Conservation (phyloP, 2,888 invertebrate genomes). For the Diachrysia chrysitis region DNA sequence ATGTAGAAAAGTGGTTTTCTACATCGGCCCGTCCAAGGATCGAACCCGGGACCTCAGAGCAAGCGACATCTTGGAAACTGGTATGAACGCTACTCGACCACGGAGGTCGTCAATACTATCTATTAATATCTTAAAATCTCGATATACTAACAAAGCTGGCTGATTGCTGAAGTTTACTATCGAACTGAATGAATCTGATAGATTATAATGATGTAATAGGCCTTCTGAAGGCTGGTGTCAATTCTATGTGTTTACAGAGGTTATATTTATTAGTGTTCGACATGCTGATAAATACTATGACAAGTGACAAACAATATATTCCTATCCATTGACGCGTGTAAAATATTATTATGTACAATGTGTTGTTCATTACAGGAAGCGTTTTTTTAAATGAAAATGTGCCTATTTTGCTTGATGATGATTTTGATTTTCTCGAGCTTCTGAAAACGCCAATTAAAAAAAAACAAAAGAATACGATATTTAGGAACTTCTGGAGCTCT, state of each 20-base stretch:
- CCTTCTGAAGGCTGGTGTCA: constrained; percentile 7
- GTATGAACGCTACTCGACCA: too few species aligned
- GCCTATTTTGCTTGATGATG: too few species aligned
- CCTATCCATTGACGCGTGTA: background rate
- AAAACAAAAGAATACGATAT: too few species aligned
- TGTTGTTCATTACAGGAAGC: background rate
- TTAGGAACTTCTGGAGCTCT: too few species aligned
- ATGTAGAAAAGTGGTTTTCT: too few species aligned
- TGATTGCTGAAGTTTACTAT: background rate
- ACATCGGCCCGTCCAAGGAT: too few species aligned
- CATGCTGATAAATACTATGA: background rate
- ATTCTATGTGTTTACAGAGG: constrained; percentile 7
- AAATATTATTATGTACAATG: too few species aligned
- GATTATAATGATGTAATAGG: constrained; percentile 2
- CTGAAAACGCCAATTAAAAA: too few species aligned
- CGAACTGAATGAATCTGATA: background rate
- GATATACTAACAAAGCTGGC: background rate
- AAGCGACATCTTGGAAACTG: too few species aligned
- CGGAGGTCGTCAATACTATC: too few species aligned
- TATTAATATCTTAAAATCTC: background rate
- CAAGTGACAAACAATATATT: constrained; percentile 7
- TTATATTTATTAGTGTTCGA: constrained; percentile 8
- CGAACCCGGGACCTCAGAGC: too few species aligned
- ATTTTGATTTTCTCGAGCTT: too few species aligned
- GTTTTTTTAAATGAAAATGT: background rate